Conservation (phyloP, 2,888 invertebrate species). For the Mellilla xanthometata region DNA sequence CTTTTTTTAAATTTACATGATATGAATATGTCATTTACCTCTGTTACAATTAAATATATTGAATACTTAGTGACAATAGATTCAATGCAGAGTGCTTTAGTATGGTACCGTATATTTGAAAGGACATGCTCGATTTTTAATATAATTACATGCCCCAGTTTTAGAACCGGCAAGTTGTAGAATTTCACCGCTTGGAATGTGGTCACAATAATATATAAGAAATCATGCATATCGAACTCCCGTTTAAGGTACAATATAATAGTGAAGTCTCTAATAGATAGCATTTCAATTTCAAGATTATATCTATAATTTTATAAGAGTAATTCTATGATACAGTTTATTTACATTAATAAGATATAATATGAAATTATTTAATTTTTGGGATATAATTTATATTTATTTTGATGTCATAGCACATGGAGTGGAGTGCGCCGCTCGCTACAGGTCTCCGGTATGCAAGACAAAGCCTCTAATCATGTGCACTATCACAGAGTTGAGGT, state of each 20-base stretch:
- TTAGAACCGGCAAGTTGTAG: conserved; percentile 23
- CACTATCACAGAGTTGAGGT: conserved; percentile 76
- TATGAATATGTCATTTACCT: conserved; percentile 81
- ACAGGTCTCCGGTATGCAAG: conserved; percentile 38
- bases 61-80: conserved; percentile 63
- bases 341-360: conserved; percentile 72
- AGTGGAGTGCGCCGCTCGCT: conserved; percentile 53
- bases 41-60: conserved; percentile 71
- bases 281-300: conserved; percentile 59
- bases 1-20: conserved; percentile 79
- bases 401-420: conserved; percentile 78
- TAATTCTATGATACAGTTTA: conserved; percentile 75
- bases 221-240: conserved; percentile 79
- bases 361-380: conserved; percentile 80
- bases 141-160: conserved; percentile 13
- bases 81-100: conserved; percentile 28
- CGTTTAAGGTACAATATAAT: conserved; percentile 46
- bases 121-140: conserved; percentile 18
- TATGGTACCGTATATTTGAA: conserved; percentile 30
- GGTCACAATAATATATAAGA: conserved; percentile 53
- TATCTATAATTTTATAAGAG: conserved; percentile 57
- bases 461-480: conserved; percentile 64
- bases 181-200: conserved; percentile 71
- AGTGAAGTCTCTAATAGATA: conserved; percentile 37
- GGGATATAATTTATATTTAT: conserved; percentile 68